Conservation (phyloP, 2,888 invertebrate species). For the Cephus pulcher region DNA sequence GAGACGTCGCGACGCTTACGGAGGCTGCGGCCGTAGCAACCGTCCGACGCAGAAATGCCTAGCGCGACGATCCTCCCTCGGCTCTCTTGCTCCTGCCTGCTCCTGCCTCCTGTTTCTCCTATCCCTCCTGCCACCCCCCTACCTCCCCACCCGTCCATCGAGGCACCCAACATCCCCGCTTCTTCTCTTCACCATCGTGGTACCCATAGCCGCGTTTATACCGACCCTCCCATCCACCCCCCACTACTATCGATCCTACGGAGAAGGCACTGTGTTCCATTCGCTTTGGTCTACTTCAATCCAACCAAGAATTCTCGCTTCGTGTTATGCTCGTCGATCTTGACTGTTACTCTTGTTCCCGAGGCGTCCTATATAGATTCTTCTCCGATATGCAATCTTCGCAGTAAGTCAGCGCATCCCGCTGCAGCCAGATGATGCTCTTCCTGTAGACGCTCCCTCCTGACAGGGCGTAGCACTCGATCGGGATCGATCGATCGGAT, state of each 20-base stretch:
- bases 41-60: slow-evolving; percentile 44
- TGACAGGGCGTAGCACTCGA: background rate
- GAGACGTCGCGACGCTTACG: slow-evolving; percentile 28
- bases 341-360: background rate
- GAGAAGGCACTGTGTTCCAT: slow-evolving; percentile 43
- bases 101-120: slow-evolving; percentile 4
- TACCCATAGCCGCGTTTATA: background rate
- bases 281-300: slow-evolving; percentile 36
- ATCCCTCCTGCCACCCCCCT: slow-evolving; percentile 26
- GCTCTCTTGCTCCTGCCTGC: slow-evolving; percentile 7
- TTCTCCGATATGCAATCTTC: background rate
- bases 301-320: slow-evolving; percentile 8
- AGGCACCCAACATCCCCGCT: background rate
- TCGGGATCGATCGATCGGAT: background rate
- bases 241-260: slow-evolving; percentile 55
- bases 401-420: background rate
- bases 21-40: slow-evolving; percentile 43
- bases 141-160: slow-evolving; percentile 7
- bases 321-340: background rate
- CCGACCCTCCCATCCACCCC: slow-evolving; percentile 18
- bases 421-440: background rate
- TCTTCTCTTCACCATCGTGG: background rate
- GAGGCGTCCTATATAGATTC: background rate
- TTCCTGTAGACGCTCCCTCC: background rate
- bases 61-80: slow-evolving; percentile 21